Conservation (phyloP, 2,113 vertebrate species). For the Hyla sarda region DNA sequence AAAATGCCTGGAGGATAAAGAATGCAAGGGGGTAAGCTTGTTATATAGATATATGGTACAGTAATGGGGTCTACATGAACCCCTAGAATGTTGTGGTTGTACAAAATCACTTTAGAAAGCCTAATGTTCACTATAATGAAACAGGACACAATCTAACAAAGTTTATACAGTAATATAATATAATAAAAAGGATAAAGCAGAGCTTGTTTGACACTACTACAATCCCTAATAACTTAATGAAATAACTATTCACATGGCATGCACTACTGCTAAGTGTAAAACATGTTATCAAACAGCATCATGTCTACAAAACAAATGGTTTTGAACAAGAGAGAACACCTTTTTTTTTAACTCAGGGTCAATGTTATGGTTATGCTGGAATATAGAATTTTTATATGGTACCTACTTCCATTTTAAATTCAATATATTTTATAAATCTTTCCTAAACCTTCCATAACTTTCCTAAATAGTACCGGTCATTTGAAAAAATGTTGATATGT, state of each 20-base stretch:
- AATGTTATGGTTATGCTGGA: not conserved
- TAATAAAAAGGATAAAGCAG: not conserved
- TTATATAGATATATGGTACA: not conserved
- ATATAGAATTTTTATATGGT: not conserved
- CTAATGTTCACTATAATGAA: not conserved
- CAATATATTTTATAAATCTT: too few relatives aligned
- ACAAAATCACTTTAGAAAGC: not conserved
- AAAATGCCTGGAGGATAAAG: conserved; percentile 88
- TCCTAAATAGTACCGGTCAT: too few relatives aligned
- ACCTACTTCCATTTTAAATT: not conserved
- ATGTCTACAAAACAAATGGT: not conserved
- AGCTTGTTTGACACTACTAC: not conserved
- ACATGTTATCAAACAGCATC: not conserved
- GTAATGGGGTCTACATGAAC: not conserved
- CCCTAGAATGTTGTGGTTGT: not conserved
- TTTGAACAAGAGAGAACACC: not conserved
- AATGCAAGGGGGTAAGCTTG: conserved; percentile 57
- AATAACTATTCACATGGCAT: not conserved
- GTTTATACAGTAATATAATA: not conserved
- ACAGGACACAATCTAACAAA: not conserved
- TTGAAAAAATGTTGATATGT: too few relatives aligned
- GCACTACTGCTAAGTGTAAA: not conserved
- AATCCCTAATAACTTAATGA: not conserved
- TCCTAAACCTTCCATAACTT: too few relatives aligned
- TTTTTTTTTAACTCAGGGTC: not conserved